phyloP scores from a whole-genome alignment of 2,113 vertebrate genomes.

The Geothlypis trichas region DNA sequence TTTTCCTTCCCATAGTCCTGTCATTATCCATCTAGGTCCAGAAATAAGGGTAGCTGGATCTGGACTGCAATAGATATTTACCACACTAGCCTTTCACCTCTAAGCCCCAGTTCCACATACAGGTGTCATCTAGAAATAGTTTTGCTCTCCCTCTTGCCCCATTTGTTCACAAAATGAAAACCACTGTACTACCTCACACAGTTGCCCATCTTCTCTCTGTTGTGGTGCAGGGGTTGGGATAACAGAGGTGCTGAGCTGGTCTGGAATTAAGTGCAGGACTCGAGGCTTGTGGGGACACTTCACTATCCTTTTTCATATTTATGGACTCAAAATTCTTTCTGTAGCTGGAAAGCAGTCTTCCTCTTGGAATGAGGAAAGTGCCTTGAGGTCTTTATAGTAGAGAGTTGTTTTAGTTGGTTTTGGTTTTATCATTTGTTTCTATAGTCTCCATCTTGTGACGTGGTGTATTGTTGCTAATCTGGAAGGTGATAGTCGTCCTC shows the following conservation, averaged over 20 bases:
- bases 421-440: not conserved
- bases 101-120: not conserved
- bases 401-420: not conserved
- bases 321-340: not conserved
- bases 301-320: not conserved
- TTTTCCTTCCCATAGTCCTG: not conserved
- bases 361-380: not conserved
- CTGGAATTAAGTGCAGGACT: not conserved
- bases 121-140: constrained; percentile 2
- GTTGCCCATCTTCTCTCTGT: not conserved
- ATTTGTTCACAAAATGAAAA: not conserved
- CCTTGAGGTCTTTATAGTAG: not conserved
- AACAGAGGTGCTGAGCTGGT: not conserved
- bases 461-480: not conserved
- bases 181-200: not conserved
- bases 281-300: not conserved
- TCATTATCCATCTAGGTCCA: not conserved
- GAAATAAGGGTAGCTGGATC: not conserved
- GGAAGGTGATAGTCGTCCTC: not conserved
- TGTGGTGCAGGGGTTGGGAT: not conserved
- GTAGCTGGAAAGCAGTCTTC: not conserved
- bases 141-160: not conserved
- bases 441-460: not conserved
- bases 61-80: not conserved
- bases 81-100: not conserved